Evolutionary conservation across 2,113 vertebrate genomes (phyloP).

Genomic region (Cinclus mexicanus): DNA sequence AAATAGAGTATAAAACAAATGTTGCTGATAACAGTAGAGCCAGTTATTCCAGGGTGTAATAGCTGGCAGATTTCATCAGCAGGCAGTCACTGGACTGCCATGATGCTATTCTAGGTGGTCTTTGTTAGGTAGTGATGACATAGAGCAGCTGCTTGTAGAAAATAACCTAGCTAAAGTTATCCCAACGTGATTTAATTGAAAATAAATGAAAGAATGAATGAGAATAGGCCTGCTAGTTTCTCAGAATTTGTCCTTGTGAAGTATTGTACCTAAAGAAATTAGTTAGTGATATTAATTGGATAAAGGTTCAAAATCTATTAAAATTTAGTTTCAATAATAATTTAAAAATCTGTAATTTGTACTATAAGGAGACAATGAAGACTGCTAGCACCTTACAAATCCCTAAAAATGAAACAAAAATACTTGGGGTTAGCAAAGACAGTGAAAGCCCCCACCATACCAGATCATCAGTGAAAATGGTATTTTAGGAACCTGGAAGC

Average conservation of each 20-base stretch:
- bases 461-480: background rate
- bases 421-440: background rate
- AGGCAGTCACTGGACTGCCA: background rate
- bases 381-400: background rate
- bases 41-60: conserved; percentile 44
- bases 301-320: background rate
- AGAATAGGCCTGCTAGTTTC: background rate
- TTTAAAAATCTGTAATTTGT: background rate
- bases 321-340: background rate
- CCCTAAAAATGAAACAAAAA: background rate
- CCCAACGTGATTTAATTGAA: conserved; percentile 5
- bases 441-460: background rate
- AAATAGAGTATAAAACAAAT: conserved; percentile 40
- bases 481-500: background rate
- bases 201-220: background rate
- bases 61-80: conserved; percentile 46
- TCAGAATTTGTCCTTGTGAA: background rate
- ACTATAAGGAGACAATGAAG: background rate
- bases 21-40: background rate
- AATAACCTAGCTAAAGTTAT: conserved; percentile 61
- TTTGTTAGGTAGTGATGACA: conserved; percentile 59
- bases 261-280: background rate
- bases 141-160: conserved; percentile 62
- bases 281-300: background rate
- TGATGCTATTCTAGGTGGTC: conserved; percentile 52